Percentiles rank a stretch among this genome's conserved stretches.
Evolutionary conservation across 1,140 invertebrate species (phyloP).

Genomic region (Tetramorium simillimum): DNA sequence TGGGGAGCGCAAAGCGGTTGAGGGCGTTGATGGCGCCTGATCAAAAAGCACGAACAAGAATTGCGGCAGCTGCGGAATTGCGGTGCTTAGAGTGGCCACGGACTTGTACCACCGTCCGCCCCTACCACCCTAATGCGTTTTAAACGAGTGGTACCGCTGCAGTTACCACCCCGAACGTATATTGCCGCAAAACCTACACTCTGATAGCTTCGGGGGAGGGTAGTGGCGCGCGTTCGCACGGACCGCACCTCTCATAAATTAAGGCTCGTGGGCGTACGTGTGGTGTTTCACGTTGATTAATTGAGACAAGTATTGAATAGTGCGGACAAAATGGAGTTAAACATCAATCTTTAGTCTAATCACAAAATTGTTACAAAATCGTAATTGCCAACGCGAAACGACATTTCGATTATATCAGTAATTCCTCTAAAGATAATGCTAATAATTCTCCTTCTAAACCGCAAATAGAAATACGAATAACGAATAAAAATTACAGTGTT

Average conservation of each 20-base stretch:
- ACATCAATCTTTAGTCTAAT: constrained; percentile 49
- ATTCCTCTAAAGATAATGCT: neutral
- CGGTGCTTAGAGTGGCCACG: constrained; percentile 52
- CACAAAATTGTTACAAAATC: neutral
- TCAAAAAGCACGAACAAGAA: constrained; percentile 61
- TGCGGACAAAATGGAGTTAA: constrained; percentile 44
- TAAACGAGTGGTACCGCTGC: constrained; percentile 65
- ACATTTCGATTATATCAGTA: neutral
- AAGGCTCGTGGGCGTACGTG: constrained; percentile 41
- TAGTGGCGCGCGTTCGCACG: constrained; percentile 8
- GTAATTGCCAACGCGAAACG: neutral
- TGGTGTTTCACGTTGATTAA: constrained; percentile 53
- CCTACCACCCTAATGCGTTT: constrained; percentile 70
- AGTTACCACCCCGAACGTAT: constrained; percentile 58
- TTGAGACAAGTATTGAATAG: constrained; percentile 54
- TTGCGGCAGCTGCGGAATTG: constrained; percentile 54
- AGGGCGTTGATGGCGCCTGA: constrained; percentile 52
- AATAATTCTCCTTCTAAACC: neutral
- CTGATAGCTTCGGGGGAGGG: constrained; percentile 49
- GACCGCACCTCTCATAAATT: constrained; percentile 55
- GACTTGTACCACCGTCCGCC: constrained; percentile 38
- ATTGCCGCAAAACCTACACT: constrained; percentile 57
- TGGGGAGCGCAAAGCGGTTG: neutral
- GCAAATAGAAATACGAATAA: neutral
- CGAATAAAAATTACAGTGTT: neutral